phyloP scores from a whole-genome alignment of 2,113 vertebrate genomes.

The Apodemus sylvaticus region DNA sequence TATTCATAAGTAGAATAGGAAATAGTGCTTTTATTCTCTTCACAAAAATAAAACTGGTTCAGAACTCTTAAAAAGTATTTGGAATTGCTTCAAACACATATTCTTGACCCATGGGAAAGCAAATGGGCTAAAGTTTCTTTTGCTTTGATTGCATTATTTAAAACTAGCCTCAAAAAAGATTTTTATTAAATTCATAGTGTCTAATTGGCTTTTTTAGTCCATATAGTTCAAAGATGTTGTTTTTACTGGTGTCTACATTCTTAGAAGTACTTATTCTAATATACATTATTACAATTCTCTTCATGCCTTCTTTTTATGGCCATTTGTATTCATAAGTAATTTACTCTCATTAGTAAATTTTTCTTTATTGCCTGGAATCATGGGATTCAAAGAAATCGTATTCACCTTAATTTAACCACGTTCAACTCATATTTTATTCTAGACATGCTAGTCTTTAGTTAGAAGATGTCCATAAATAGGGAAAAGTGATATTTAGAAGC shows the following conservation, averaged over 20 bases:
- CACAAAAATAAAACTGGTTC: neutral
- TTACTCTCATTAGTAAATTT: neutral
- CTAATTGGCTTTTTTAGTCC: conserved; percentile 29
- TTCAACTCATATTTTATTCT: neutral
- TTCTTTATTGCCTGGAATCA: neutral
- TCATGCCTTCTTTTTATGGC: conserved; percentile 55
- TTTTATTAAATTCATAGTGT: conserved; percentile 35
- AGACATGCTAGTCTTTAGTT: neutral
- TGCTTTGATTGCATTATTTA: conserved; percentile 66
- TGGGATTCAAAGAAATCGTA: neutral
- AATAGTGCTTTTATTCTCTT: neutral
- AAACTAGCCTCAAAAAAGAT: conserved; percentile 60
- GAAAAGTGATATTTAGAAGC: neutral
- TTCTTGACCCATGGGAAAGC: conserved; percentile 36
- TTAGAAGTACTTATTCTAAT: neutral
- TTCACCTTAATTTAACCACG: neutral
- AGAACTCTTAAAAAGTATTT: conserved; percentile 49
- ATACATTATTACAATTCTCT: conserved; percentile 31
- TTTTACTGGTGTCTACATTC: neutral
- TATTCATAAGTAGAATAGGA: conserved; percentile 39
- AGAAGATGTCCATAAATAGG: neutral
- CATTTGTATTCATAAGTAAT: conserved; percentile 58
- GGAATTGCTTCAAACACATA: conserved; percentile 50
- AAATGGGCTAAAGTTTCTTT: conserved; percentile 58
- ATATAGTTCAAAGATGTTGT: conserved; percentile 37